A percentile compares a stretch with the other conserved stretches of the same genome.
Evolutionary conservation across 2,113 vertebrate genomes (phyloP).

Genomic region (Sapayoa aenigma): DNA sequence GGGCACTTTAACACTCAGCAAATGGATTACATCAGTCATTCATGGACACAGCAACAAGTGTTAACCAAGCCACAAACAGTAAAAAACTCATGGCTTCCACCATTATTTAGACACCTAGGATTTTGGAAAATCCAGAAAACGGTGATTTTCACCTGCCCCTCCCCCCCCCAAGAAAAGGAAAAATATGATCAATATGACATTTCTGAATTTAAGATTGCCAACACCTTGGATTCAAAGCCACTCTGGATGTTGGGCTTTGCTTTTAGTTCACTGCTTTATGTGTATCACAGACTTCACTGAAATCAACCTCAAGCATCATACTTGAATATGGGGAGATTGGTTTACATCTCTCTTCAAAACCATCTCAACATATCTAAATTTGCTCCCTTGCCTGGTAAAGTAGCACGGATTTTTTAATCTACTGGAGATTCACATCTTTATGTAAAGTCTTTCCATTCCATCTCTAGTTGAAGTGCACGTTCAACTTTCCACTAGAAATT

Average conservation of each 20-base stretch:
- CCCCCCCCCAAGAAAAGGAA: accelerated
- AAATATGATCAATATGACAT: background rate
- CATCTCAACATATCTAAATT: background rate
- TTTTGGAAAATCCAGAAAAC: background rate
- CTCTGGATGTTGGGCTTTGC: background rate
- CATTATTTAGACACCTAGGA: background rate
- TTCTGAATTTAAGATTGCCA: background rate
- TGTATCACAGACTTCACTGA: background rate
- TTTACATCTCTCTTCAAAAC: background rate
- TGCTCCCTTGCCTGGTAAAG: background rate
- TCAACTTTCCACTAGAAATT: slow-evolving; percentile 66
- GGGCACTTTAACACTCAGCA: background rate
- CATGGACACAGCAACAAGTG: background rate
- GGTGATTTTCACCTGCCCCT: background rate
- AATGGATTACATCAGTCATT: background rate
- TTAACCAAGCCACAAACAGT: background rate
- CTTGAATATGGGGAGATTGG: background rate
- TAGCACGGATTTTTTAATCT: background rate
- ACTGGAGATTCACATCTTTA: slow-evolving; percentile 49
- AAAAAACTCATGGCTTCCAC: background rate
- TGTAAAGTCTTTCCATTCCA: slow-evolving; percentile 44
- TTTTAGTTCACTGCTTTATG: background rate
- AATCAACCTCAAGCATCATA: background rate
- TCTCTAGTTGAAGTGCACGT: slow-evolving; percentile 36
- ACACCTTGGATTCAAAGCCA: background rate